Evolutionary conservation across 2,113 vertebrate genomes (phyloP), one percentile per base, ranked within the genome.

Genomic region (Aphelocoma coerulescens): DNA sequence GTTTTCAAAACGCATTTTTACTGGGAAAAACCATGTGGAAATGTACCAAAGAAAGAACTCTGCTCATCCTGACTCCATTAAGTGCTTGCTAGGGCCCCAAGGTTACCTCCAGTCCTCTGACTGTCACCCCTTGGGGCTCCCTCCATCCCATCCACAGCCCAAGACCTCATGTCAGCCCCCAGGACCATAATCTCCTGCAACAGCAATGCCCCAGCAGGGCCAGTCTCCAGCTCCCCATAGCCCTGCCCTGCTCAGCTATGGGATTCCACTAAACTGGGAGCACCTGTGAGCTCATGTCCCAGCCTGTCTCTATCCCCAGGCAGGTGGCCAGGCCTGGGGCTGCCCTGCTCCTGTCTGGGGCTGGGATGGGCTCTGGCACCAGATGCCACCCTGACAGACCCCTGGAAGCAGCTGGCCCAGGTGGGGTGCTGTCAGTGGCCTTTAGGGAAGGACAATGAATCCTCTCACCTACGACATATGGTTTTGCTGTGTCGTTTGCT

Each of bases 391-490:
- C 75, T 7, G 52, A 30, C 3, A 9, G 67, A 57, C 8, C 35
- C 44, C n/a, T 10, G 39, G 48, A 5, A 52, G 43, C 5, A 5
- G 74, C 77, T 23, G 48, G 51, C 37, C 19, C 57, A 33, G 61
- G 61, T 1, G 0, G 26, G 77, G 46, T 30, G 69, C 78, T 23
- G 2, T 27, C 85, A 58, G 81, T 0, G 30, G 59, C 33, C 92
- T 62, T 51, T 79, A 96, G 83, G 82, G 79, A 94, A 87, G 93
- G 57, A 90, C 95, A 96, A 85, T 92, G 93, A 96, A 97, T 96
- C 85, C 89, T 97, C 99, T 99, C 98, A 99, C 99, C 99, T 99
- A 99, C 93, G 99, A 99, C 98, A 98, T 99, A 97, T 99, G 99
- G 94, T 99, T 99, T 97, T 99, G 99, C 93, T 99, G 99, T 93